A percentile compares a stretch with the other conserved stretches of the same genome.
Conservation (phyloP, 1,140 invertebrate genomes). For the Lithobius niger region DNA sequence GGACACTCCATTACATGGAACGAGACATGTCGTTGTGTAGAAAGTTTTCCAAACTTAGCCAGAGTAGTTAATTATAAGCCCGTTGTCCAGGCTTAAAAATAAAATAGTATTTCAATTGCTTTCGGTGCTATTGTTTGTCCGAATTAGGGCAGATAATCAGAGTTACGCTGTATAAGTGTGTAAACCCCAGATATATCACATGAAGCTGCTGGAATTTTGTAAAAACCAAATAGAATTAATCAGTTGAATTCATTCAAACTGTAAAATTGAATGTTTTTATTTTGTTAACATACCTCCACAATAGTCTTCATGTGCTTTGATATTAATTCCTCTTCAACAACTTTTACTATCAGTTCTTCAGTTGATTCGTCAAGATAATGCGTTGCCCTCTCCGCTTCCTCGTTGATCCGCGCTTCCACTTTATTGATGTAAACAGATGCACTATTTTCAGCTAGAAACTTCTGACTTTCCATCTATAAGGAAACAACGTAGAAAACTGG, state of each 20-base stretch:
- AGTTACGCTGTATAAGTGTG: too few relatives aligned
- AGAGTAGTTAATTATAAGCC: too few relatives aligned
- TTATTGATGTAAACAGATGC: constrained; percentile 98
- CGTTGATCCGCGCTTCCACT: constrained; percentile 91
- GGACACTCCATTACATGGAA: too few relatives aligned
- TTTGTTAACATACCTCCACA: constrained; percentile 69
- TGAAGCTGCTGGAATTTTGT: too few relatives aligned
- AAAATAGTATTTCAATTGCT: neutral
- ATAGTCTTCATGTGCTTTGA: constrained; percentile 99
- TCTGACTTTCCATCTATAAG: constrained; percentile 88
- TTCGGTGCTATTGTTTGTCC: too few relatives aligned
- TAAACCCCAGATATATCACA: too few relatives aligned
- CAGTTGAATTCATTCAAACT: too few relatives aligned
- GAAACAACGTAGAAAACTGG: constrained; percentile 13
- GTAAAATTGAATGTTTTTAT: too few relatives aligned
- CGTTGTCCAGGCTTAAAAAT: neutral
- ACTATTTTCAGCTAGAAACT: constrained; percentile 96
- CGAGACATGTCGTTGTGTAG: too few relatives aligned
- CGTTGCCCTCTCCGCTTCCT: constrained; percentile 93
- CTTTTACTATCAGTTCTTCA: constrained; percentile 85
- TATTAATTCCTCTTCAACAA: constrained; percentile 95
- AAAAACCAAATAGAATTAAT: too few relatives aligned
- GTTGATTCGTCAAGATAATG: constrained; percentile 97
- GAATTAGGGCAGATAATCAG: too few relatives aligned
- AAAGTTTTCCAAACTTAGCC: too few relatives aligned